These are phyloP conservation scores for Andrena marginata DNA, from an alignment of 2,888 invertebrate species.

Conservation along the genomic window DNA sequence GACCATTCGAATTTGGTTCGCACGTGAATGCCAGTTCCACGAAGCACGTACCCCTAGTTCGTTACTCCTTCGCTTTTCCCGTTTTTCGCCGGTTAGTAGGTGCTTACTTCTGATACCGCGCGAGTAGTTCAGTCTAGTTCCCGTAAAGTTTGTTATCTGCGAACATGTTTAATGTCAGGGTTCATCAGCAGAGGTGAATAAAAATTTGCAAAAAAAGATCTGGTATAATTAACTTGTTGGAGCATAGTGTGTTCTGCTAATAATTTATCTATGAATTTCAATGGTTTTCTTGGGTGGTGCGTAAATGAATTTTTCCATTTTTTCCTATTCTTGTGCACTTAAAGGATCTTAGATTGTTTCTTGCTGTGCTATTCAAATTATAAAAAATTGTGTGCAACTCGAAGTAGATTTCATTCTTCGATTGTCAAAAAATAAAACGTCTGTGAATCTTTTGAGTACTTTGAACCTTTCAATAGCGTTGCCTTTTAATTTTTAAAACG, in stretches of 20 bases:
- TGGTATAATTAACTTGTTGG: not conserved
- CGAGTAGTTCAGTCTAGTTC: not conserved
- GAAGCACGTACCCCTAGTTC: not conserved
- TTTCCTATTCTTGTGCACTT: too few relatives aligned
- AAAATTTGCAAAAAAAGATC: constrained; percentile 1
- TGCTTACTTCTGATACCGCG: constrained; percentile 3
- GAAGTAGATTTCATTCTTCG: too few relatives aligned
- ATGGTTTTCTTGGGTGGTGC: too few relatives aligned
- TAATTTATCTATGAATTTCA: too few relatives aligned
- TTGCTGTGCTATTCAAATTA: too few relatives aligned
- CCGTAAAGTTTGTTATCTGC: not conserved
- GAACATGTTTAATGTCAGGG: not conserved
- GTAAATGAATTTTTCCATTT: too few relatives aligned
- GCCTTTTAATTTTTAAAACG: too few relatives aligned
- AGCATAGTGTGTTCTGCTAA: not conserved
- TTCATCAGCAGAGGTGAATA: not conserved
- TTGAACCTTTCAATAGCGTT: too few relatives aligned
- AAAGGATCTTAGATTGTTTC: too few relatives aligned
- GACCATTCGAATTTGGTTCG: constrained; percentile 50
- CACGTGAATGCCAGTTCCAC: constrained; percentile 20
- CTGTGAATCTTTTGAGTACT: too few relatives aligned
- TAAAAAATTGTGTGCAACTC: too few relatives aligned
- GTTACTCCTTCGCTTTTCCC: constrained; percentile 2
- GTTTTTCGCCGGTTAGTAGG: not conserved
- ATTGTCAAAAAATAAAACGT: too few relatives aligned